Evolutionary conservation across 2,113 vertebrate genomes (phyloP).

Genomic region (Lepus timidus): DNA sequence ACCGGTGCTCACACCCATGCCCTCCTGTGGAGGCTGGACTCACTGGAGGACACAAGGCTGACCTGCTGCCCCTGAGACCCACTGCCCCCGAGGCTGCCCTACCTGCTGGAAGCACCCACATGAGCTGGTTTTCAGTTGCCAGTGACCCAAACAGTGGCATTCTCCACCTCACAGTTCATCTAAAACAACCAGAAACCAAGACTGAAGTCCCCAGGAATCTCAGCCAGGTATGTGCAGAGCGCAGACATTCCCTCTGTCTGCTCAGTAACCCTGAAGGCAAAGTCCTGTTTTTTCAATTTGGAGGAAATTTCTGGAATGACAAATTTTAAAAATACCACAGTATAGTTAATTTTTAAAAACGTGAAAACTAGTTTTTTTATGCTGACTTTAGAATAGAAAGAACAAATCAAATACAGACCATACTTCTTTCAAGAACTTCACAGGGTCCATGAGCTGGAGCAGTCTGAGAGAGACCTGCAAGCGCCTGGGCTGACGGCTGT

Average conservation of each 20-base stretch:
- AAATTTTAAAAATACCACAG: neutral
- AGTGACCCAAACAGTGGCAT: rapidly evolving
- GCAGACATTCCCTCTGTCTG: neutral
- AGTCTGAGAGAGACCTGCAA: neutral
- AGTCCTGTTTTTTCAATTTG: neutral
- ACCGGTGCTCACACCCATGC: constrained; percentile 76
- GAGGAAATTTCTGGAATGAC: neutral
- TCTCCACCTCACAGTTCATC: neutral
- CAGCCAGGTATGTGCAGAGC: rapidly evolving
- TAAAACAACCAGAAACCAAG: neutral
- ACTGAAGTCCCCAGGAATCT: neutral
- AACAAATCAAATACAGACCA: neutral
- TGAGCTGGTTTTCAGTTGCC: constrained; percentile 88
- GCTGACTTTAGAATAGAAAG: neutral
- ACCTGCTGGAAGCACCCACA: constrained; percentile 93
- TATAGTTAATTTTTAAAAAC: neutral
- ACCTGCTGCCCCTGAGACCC: constrained; percentile 91
- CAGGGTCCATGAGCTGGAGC: neutral
- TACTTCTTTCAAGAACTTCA: neutral
- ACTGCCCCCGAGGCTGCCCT: constrained; percentile 93
- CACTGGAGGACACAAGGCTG: constrained; percentile 90
- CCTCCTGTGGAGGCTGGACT: constrained; percentile 84
- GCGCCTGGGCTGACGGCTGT: neutral
- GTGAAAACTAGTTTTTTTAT: neutral
- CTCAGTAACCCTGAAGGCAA: neutral